Evolutionary conservation across 2,888 invertebrate genomes (phyloP).

Genomic region (Tiliacea aurago): DNA sequence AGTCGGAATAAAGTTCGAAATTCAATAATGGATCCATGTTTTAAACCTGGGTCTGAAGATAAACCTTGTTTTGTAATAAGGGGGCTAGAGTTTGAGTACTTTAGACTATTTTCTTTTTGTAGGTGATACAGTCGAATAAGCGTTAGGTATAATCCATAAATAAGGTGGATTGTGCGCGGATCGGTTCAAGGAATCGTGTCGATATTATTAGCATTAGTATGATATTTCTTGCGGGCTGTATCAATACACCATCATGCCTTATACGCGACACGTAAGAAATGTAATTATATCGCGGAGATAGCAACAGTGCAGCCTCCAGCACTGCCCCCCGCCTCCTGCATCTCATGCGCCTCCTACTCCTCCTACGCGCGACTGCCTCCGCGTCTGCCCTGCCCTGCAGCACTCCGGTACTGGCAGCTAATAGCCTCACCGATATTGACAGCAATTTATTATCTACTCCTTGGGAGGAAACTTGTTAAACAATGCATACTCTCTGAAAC

Average conservation of each 20-base stretch:
- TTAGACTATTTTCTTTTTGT: too few relatives aligned
- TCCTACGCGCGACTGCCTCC: background rate
- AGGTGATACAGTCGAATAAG: background rate
- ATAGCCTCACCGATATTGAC: background rate
- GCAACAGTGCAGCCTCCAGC: conserved; percentile 55
- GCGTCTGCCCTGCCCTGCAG: background rate
- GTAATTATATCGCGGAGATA: conserved; percentile 51
- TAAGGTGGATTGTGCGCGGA: conserved; percentile 15
- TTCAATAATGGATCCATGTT: too few relatives aligned
- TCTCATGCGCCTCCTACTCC: conserved; percentile 1
- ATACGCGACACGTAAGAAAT: conserved; percentile 52
- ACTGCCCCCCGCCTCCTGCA: conserved; percentile 37
- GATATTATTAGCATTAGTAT: conserved; percentile 57
- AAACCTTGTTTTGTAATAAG: too few relatives aligned
- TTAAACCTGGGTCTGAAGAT: too few relatives aligned
- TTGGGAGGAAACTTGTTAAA: background rate
- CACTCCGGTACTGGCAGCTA: background rate
- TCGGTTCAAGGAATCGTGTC: conserved; percentile 58
- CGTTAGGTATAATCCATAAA: conserved; percentile 53
- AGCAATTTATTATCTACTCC: background rate
- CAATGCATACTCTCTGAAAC: background rate
- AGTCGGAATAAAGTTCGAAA: too few relatives aligned
- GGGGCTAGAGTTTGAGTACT: too few relatives aligned
- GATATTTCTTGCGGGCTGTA: conserved; percentile 56
- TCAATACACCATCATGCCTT: conserved; percentile 61